Percentiles rank a stretch among this genome's conserved stretches.
Evolutionary conservation across 2,888 invertebrate species (phyloP).

Genomic region (Incurvaria masculella): DNA sequence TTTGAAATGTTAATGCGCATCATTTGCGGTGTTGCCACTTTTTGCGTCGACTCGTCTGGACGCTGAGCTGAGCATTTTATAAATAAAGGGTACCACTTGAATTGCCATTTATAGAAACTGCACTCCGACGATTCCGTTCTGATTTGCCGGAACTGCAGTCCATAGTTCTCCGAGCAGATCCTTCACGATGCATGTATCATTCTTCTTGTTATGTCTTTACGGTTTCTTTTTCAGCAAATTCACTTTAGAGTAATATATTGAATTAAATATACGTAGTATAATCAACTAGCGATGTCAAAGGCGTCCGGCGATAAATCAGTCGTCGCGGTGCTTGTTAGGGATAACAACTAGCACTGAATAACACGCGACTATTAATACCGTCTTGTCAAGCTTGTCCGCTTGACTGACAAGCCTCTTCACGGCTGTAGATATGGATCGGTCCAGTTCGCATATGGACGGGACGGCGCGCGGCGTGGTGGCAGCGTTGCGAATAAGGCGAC

Average conservation of each 20-base stretch:
- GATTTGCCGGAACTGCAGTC: neutral
- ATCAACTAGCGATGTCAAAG: too few species aligned
- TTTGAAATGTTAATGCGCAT: neutral
- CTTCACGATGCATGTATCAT: too few species aligned
- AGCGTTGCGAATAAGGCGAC: neutral
- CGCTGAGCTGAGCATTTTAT: neutral
- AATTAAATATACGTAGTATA: too few species aligned
- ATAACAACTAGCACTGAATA: neutral
- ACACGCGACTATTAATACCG: neutral
- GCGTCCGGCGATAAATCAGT: neutral
- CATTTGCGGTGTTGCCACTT: neutral
- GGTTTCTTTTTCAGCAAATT: too few species aligned
- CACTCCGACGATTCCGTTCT: neutral
- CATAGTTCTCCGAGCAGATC: too few species aligned
- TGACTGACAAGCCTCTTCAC: neutral
- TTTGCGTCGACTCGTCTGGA: neutral
- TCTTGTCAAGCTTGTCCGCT: neutral
- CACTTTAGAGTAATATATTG: too few species aligned
- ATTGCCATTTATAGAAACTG: neutral
- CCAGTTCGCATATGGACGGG: neutral
- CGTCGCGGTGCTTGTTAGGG: neutral
- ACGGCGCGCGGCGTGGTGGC: neutral
- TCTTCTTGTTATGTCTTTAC: too few species aligned
- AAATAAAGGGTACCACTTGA: neutral
- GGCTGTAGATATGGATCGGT: neutral